Evolutionary conservation across 2,113 vertebrate genomes (phyloP).

Genomic region (Nycticryphes semicollaris): DNA sequence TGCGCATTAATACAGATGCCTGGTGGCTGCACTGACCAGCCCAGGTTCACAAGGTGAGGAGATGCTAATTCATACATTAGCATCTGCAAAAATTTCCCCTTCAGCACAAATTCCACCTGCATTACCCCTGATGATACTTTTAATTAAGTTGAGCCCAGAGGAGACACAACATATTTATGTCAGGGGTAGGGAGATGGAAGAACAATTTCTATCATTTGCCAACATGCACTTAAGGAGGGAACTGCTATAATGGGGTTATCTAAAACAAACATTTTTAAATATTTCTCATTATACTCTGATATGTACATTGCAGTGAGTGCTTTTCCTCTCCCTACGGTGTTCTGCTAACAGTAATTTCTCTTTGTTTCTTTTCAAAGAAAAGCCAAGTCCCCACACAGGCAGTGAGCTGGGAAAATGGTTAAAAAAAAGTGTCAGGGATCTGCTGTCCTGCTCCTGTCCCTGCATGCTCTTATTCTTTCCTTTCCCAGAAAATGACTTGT

Average conservation of each 20-base stretch:
- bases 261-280: slow-evolving; percentile 29
- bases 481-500: not conserved
- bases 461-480: not conserved
- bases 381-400: not conserved
- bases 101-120: slow-evolving; percentile 39
- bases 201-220: slow-evolving; percentile 23
- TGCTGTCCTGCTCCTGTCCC: not conserved
- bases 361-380: not conserved
- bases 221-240: slow-evolving; percentile 7
- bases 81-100: not conserved
- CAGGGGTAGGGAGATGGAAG: not conserved
- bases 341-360: not conserved
- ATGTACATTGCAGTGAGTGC: not conserved
- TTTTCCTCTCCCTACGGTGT: not conserved
- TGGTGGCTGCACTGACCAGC: not conserved
- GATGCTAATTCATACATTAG: slow-evolving; percentile 3
- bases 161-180: slow-evolving; percentile 33
- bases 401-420: not conserved
- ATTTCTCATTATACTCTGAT: not conserved
- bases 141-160: slow-evolving; percentile 43
- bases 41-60: not conserved
- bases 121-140: not conserved
- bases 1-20: not conserved
- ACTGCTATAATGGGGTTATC: not conserved
- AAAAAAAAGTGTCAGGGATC: not conserved